A percentile compares a stretch with the other conserved stretches of the same genome.
Conservation (phyloP, 2,113 vertebrate species). For the Archilochus colubris region DNA sequence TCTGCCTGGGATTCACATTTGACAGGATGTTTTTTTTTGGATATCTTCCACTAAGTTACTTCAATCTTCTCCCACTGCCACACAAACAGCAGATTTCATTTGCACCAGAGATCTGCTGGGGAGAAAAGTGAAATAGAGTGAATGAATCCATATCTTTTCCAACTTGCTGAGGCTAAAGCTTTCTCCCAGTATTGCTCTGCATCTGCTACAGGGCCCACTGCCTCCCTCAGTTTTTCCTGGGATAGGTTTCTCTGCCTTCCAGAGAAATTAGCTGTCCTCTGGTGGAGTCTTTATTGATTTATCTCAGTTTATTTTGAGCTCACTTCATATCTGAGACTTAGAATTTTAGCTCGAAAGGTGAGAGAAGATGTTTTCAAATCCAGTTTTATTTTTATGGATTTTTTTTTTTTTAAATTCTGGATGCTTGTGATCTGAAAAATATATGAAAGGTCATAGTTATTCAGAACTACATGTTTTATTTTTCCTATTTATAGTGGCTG, state of each 20-base stretch:
- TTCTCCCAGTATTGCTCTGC: not conserved
- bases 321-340: not conserved
- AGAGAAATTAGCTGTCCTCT: not conserved
- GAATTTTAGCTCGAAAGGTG: not conserved
- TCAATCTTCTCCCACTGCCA: not conserved
- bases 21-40: not conserved
- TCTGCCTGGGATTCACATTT: not conserved
- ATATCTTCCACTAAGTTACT: not conserved
- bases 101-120: not conserved
- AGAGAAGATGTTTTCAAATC: not conserved
- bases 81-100: not conserved
- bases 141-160: not conserved
- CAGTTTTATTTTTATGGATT: not conserved
- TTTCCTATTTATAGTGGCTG: not conserved
- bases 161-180: not conserved
- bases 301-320: not conserved
- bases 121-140: not conserved
- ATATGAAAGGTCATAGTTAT: not conserved
- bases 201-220: accelerated
- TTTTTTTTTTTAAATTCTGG: not conserved
- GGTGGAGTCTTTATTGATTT: not conserved
- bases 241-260: not conserved
- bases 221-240: not conserved
- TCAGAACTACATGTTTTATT: not conserved
- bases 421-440: not conserved